Base-by-base conservation (phyloP, 2,113 vertebrate genomes). In the Cyprinus carpio region DNA sequence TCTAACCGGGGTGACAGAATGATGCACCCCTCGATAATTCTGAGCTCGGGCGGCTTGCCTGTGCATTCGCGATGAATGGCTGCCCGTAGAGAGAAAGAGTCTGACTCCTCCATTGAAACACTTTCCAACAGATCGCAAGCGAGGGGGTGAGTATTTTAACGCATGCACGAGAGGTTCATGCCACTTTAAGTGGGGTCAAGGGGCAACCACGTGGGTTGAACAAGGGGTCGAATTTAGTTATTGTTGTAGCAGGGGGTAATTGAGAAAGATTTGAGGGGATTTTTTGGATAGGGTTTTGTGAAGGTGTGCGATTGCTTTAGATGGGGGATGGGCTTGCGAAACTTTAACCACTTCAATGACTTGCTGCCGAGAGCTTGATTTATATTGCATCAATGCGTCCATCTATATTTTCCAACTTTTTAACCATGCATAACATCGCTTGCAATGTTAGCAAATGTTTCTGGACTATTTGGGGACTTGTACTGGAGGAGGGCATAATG, bases 31-130 rank as follows among this genome's bases (percentile, higher is more conserved):
- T 95, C 92, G 92, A 92, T 91, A 71, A 91, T 92, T 96, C 95
- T 93, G 95, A 86, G 91, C 93, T 96, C 95, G 60, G 64, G 43
- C 75, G 91, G 90, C 88, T 90, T 88, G 89, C 92, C 89, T 93
- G 94, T 94, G 90, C 90, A 85, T 92, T 94, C 92, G 95, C 94
- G 95, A 95, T 96, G 96, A 96, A 96, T 95, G 96, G 94, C 93
- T 93, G 94, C 95, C 93, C 91, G 95, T 94, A 93, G 94, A 93
- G 90, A 90, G 90, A 91, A 90, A 85, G 85, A 89, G 60, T 85
- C 88, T 25, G 86, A 87, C 87, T 88, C 89, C 89, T 89, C 90
- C 91, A 90, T 88, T 83, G 86, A 92, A 87, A 89, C 91, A 84
- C 82, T 88, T 84, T 87, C 62, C 84, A 85, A 86, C 89, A 81